phyloP scores from a whole-genome alignment of 35 echinoderm and acorn worm species.

The Ophiothrix spiculata region DNA sequence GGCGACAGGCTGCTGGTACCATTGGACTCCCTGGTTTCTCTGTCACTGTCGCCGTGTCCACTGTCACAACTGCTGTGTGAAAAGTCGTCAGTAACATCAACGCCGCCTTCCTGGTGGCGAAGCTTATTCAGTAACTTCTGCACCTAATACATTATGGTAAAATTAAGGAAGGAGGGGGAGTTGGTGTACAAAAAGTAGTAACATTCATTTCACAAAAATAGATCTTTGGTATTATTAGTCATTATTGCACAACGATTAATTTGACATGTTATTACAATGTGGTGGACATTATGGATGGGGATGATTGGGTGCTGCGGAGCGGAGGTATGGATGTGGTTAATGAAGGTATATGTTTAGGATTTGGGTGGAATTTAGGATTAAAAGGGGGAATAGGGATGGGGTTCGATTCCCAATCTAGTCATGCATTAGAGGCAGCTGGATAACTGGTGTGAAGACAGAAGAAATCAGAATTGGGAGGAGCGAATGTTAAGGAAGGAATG shows the following conservation, averaged over 20 bases:
- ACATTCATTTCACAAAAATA: background rate
- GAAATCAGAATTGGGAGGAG: background rate
- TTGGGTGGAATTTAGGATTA: background rate
- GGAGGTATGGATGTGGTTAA: background rate
- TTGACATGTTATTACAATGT: background rate
- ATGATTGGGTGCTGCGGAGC: background rate
- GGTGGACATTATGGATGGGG: background rate
- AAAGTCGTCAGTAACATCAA: slow-evolving; percentile 52
- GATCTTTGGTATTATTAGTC: background rate
- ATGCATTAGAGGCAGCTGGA: slow-evolving; percentile 3
- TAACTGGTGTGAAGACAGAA: slow-evolving; percentile 6
- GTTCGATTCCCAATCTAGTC: slow-evolving; percentile 6
- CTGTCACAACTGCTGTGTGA: slow-evolving; percentile 76
- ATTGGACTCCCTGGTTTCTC: slow-evolving; percentile 48
- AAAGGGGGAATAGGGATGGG: background rate
- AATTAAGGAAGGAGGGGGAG: background rate
- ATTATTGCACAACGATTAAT: background rate
- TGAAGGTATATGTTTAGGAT: background rate
- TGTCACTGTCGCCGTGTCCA: slow-evolving; percentile 78
- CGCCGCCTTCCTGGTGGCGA: slow-evolving; percentile 30
- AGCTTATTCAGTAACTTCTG: slow-evolving; percentile 63
- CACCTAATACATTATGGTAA: slow-evolving; percentile 34
- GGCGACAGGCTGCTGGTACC: background rate
- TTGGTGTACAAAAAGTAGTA: slow-evolving; percentile 20
- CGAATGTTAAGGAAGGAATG: slow-evolving; percentile 9